Evolutionary conservation across 2,888 invertebrate species (phyloP), one percentile per base, ranked within the genome.

Genomic region (Chironomus riparius): DNA sequence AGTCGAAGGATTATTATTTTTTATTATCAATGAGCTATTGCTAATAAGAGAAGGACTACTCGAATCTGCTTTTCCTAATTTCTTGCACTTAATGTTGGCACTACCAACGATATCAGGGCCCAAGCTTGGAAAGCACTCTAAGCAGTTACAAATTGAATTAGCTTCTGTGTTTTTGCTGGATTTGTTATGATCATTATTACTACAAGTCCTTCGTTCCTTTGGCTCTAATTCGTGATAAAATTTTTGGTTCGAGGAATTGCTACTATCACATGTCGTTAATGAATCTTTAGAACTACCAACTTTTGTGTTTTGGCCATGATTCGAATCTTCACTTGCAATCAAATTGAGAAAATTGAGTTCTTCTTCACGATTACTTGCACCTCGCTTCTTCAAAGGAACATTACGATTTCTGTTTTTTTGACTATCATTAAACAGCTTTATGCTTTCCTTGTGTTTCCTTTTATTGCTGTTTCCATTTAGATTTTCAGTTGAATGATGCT

Each of bases 121-220:
- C 22, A 70, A 13, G n/a, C 2, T 24, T 15, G 71, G 71, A 71
- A 71, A 71, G n/a, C 71, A 71, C 13, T 71, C 21, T n/a, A 56
- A 56, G 28, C 71, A 71, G 50, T 71, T 18, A 24, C 71, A 71
- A 5, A 71, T 65, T 65, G 65, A 65, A 21, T 18, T 21, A 22
- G 1, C 18, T 7, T 56, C 56, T 15, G 18, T 10, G 10, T 10
- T 38, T 10, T 38, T 38, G 10, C 4, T 38, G 10, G 10, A 38
- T 10, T 38, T 38, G n/a, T 56, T 56, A 56, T 56, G 56, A 56
- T 18, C 38, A 38, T n/a, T 18, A 15, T 2, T 56, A 56, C 3
- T 15, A 5, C n/a, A 3, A 50, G 4, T 18, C 15, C 15, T 47
- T n/a, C 47, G 18, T 18, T 70, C 47, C 47, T 70, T 70, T 21